Conservation (phyloP, 2,888 invertebrate species). For the Stenotaenia linearis region DNA sequence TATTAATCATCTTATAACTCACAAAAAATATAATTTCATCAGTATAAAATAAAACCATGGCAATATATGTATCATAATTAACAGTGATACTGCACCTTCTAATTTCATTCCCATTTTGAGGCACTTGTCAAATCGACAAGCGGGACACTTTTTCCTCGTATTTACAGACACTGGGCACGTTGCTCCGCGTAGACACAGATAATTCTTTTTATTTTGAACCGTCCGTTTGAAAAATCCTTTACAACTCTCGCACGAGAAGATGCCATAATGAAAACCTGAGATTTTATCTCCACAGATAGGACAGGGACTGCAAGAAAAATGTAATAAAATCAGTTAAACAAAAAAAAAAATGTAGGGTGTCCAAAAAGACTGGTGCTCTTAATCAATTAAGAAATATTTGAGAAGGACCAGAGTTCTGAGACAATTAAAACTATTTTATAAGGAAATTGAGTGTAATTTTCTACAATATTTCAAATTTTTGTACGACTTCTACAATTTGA, state of each 20-base stretch:
- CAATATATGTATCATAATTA: no score
- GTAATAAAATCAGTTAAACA: neutral
- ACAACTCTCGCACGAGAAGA: slow-evolving; percentile 95
- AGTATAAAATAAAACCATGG: no score
- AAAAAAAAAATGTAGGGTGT: neutral
- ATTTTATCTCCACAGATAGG: slow-evolving; percentile 94
- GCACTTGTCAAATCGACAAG: slow-evolving; percentile 93
- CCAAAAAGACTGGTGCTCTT: no score
- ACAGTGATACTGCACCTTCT: slow-evolving; percentile 64
- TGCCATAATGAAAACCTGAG: slow-evolving; percentile 95
- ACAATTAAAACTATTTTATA: no score
- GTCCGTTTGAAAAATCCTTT: slow-evolving; percentile 98
- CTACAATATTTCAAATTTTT: no score
- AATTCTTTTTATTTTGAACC: slow-evolving; percentile 96
- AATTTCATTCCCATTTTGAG: slow-evolving; percentile 93
- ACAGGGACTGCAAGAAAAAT: slow-evolving; percentile 63
- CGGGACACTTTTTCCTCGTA: slow-evolving; percentile 93
- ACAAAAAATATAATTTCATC: no score
- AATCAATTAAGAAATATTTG: no score
- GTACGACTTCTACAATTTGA: no score
- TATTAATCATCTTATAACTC: no score
- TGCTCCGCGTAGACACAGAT: slow-evolving; percentile 84
- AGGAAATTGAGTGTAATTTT: no score
- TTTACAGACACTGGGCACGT: slow-evolving; percentile 87
- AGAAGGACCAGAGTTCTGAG: no score